Percentiles rank a stretch among this genome's conserved stretches.
These are phyloP conservation scores for Oryzias javanicus DNA, from an alignment of 2,113 vertebrate genomes.

Conservation along the genomic window DNA sequence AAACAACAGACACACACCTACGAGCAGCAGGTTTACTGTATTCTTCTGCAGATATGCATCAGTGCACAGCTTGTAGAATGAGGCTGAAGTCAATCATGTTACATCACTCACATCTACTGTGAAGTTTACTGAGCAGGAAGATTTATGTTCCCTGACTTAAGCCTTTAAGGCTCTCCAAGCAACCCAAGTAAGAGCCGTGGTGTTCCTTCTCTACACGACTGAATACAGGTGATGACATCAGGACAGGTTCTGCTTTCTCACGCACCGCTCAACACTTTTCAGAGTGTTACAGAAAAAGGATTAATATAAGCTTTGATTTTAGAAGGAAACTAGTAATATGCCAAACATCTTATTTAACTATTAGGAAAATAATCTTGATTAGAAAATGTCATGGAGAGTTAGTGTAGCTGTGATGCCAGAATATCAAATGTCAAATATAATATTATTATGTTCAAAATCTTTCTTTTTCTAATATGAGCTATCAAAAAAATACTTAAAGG, in stretches of 20 bases:
- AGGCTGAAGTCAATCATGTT: constrained; percentile 12
- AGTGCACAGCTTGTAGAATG: constrained; percentile 1
- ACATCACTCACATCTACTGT: constrained; percentile 2
- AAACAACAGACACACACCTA: constrained; percentile 1
- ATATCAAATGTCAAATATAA: too few species aligned
- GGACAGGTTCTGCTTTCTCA: too few species aligned
- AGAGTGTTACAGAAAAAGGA: too few species aligned
- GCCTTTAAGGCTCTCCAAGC: constrained; percentile 1
- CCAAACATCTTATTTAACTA: too few species aligned
- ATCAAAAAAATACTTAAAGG: constrained; percentile 8
- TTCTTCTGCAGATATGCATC: constrained; percentile 3
- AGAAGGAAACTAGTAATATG: too few species aligned
- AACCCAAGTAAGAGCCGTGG: background rate
- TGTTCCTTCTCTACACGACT: background rate
- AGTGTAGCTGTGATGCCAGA: too few species aligned
- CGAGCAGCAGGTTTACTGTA: constrained; percentile 3
- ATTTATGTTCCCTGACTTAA: constrained; percentile 1
- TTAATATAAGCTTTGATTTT: too few species aligned
- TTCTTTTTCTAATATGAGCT: too few species aligned
- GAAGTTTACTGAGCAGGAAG: constrained; percentile 1
- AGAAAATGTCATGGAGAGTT: too few species aligned
- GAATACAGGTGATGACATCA: background rate
- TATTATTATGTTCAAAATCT: too few species aligned
- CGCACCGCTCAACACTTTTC: too few species aligned
- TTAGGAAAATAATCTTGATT: too few species aligned